These are phyloP conservation scores for Menidia beryllina DNA, from an alignment of 2,113 vertebrate species.

Conservation along the genomic window DNA sequence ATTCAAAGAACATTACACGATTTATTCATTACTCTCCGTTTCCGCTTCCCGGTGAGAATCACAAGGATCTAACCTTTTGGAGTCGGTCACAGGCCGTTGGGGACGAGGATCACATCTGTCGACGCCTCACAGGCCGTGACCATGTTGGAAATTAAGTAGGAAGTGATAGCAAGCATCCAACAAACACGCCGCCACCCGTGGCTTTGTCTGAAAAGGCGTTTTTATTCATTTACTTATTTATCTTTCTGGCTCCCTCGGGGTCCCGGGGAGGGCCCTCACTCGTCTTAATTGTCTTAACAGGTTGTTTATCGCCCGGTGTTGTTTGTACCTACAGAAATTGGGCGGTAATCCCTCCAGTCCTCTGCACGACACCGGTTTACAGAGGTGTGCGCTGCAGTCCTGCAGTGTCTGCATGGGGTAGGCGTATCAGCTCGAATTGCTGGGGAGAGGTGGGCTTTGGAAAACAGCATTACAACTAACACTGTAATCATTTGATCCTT, in stretches of 20 bases:
- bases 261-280: not conserved
- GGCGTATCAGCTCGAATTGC: not conserved
- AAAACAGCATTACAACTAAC: slow-evolving; percentile 3
- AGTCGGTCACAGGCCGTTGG: not conserved
- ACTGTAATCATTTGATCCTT: slow-evolving; percentile 2
- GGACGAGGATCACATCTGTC: slow-evolving; percentile 13
- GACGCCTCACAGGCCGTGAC: not conserved
- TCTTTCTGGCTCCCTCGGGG: too few species aligned
- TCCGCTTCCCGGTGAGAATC: not conserved
- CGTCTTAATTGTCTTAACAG: not conserved
- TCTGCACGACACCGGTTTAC: not conserved
- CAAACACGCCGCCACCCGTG: not conserved
- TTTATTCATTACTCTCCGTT: not conserved
- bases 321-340: not conserved
- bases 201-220: not conserved
- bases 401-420: not conserved
- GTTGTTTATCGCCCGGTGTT: not conserved
- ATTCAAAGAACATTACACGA: not conserved
- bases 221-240: not conserved
- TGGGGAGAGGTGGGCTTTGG: slow-evolving; percentile 7
- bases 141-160: not conserved
- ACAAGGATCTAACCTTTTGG: not conserved
- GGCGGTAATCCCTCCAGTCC: not conserved
- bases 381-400: slow-evolving; percentile 1
- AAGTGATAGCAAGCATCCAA: slow-evolving; percentile 3